These are phyloP conservation scores for Ganaspis brasiliensis DNA, from an alignment of 2,888 invertebrate species.

Conservation along the genomic window DNA sequence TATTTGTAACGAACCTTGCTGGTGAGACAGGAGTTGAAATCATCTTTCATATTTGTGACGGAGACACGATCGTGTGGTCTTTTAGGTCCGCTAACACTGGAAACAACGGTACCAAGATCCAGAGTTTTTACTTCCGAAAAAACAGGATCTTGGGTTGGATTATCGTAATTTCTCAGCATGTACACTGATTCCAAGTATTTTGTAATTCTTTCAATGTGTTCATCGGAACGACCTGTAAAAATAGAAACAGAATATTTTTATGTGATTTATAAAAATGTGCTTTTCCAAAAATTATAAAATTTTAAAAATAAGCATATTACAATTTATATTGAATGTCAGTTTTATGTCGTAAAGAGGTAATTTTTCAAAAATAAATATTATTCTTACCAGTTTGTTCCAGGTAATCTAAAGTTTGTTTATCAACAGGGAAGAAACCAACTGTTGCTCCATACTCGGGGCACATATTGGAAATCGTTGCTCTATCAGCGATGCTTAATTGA, in stretches of 20 bases:
- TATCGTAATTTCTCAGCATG: slow-evolving; percentile 91
- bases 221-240: slow-evolving; percentile 88
- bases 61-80: slow-evolving; percentile 97
- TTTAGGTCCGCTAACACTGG: slow-evolving; percentile 98
- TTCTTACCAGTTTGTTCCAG: slow-evolving; percentile 90
- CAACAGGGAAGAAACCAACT: slow-evolving; percentile 96
- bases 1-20: slow-evolving; percentile 87
- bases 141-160: slow-evolving; percentile 89
- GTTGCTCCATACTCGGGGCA: slow-evolving; percentile 99
- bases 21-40: slow-evolving; percentile 91
- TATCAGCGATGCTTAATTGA: slow-evolving; percentile 95
- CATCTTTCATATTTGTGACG: slow-evolving; percentile 93
- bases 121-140: slow-evolving; percentile 93
- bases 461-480: slow-evolving; percentile 99
- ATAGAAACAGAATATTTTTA: background rate
- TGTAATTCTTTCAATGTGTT: slow-evolving; percentile 89
- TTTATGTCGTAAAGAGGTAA: no score
- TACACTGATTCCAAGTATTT: slow-evolving; percentile 90
- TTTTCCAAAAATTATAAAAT: background rate
- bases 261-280: background rate
- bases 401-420: slow-evolving; percentile 90
- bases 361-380: no score
- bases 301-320: no score
- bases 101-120: slow-evolving; percentile 93
- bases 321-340: no score